Percentiles rank a stretch among this genome's conserved stretches.
These are phyloP conservation scores for Diceros bicornis DNA, from an alignment of 2,797 vertebrate species.

Conservation along the genomic window DNA sequence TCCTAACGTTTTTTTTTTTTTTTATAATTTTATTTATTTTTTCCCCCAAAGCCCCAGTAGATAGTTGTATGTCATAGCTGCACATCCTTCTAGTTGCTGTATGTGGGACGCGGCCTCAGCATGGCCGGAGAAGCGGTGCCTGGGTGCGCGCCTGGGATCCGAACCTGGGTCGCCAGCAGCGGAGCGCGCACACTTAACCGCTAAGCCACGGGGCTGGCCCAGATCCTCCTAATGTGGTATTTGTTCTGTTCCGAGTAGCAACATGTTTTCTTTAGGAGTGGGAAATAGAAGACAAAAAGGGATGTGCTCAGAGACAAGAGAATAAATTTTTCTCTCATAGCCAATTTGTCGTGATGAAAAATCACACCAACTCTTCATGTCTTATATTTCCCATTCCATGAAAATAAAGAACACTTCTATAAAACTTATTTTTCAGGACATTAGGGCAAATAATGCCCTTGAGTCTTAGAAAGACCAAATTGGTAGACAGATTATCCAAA, in stretches of 20 bases:
- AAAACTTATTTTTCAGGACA: slow-evolving; percentile 13
- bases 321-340: not conserved
- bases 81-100: too few species aligned
- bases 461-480: not conserved
- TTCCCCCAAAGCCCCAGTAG: too few species aligned
- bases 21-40: too few species aligned
- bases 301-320: not conserved
- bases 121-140: too few species aligned
- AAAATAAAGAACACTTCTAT: not conserved
- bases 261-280: not conserved
- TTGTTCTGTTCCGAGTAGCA: slow-evolving; percentile 2
- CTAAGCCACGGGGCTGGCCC: too few species aligned
- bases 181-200: too few species aligned
- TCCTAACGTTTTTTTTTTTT: too few species aligned
- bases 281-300: not conserved
- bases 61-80: too few species aligned
- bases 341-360: not conserved
- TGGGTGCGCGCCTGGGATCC: too few species aligned
- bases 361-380: not conserved
- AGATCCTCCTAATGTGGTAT: not conserved
- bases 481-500: not conserved
- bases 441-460: not conserved
- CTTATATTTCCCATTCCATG: not conserved
- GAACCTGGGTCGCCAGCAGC: too few species aligned
- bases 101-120: too few species aligned